Conservation (phyloP, 2,888 invertebrate genomes). For the Parnassius glacialis region DNA sequence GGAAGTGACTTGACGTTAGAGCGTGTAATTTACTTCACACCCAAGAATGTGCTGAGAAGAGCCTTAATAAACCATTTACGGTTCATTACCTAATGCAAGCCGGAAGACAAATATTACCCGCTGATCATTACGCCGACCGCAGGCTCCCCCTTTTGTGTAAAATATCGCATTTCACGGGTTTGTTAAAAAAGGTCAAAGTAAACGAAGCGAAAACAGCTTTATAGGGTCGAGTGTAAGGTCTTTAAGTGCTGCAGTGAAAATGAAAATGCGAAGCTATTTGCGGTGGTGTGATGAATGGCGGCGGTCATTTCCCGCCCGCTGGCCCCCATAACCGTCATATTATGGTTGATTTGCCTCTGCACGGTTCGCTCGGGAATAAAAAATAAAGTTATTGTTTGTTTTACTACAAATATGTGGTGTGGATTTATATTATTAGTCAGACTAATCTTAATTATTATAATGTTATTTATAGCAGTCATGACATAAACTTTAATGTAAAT, state of each 20-base stretch:
- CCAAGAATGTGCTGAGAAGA: constrained; percentile 48
- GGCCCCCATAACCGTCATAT: constrained; percentile 68
- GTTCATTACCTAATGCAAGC: constrained; percentile 73
- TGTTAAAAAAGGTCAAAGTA: constrained; percentile 48
- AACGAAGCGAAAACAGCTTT: constrained; percentile 56
- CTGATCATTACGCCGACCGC: constrained; percentile 71
- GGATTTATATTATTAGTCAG: background rate
- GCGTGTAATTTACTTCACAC: constrained; percentile 67
- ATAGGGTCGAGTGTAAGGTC: constrained; percentile 49
- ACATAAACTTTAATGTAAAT: no score
- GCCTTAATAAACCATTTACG: constrained; percentile 74
- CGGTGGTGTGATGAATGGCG: constrained; percentile 66
- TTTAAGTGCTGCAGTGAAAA: constrained; percentile 51
- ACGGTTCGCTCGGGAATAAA: constrained; percentile 33
- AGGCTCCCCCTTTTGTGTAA: constrained; percentile 66
- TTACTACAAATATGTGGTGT: constrained; percentile 6
- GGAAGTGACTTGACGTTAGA: constrained; percentile 49
- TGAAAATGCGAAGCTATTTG: constrained; percentile 59
- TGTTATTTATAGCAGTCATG: no score
- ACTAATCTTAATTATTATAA: no score
- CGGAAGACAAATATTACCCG: constrained; percentile 74
- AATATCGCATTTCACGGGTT: constrained; percentile 63
- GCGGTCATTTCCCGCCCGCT: constrained; percentile 63
- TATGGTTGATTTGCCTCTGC: constrained; percentile 62
- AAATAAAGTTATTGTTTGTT: constrained; percentile 32